Base-by-base conservation (phyloP, 2,888 invertebrate species). In the Meteorus colon region DNA sequence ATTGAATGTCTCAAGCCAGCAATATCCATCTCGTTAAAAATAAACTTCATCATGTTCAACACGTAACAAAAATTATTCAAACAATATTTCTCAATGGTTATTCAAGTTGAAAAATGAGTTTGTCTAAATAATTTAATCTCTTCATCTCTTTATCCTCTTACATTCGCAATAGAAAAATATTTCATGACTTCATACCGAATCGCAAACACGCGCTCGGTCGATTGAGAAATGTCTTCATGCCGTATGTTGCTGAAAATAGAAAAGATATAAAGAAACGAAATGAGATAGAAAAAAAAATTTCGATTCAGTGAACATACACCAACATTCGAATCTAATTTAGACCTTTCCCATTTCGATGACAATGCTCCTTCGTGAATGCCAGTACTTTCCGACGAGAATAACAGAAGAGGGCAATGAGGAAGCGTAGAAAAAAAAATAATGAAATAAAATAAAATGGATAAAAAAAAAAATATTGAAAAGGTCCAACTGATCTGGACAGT, bases 341-440 rank as follows among this genome's bases (percentile, higher is more conserved):
- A 31, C 34, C 14, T 65, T 75, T 71, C 71, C 59, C 65, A 71
- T 63, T 71, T 55, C 69, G 66, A 29, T 68, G 27, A 67, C 62
- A 62, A 62, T 62, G 62, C 62, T 62, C 62, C 29, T 62, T 62
- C 62, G 16, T 62, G 31, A 29, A 62, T 62, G 29, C 27, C n/a
- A 1, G 10, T 62, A 62, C 12, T 29, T 10, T 62, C 27, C 31
- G 8, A 19, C 3, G 55, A 55, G 24, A 19, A 55, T 55, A 55
- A 55, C 55, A 19, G 19, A 8, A 55, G n/a, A 48, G 19, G 19
- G 19, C 55, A 55, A 55, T 19, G 55, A 55, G 5, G 10, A 55
- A 19, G 19, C 19, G 10, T 24, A 8, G 19, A 19, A 16, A 62
- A 31, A 31, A 48, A 12, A n/a, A 48, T 16, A 67, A 67, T 48